Evolutionary conservation across 2,113 vertebrate genomes (phyloP).

Genomic region (Turnix velox): DNA sequence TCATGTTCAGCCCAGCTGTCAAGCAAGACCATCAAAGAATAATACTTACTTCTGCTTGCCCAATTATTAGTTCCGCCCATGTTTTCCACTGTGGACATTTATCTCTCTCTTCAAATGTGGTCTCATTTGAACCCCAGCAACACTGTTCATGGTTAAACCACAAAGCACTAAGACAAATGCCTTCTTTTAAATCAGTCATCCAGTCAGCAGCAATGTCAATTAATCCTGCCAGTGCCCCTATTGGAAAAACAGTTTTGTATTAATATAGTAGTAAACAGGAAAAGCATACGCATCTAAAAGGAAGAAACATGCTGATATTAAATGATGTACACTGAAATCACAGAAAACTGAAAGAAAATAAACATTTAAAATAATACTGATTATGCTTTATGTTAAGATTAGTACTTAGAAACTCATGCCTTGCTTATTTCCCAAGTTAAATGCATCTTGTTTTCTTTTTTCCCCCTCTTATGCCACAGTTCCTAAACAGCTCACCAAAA

Average conservation of each 20-base stretch:
- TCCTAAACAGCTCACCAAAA: not conserved
- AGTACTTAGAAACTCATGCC: not conserved
- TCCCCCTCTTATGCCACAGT: not conserved
- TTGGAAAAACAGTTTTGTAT: not conserved
- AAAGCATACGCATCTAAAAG: not conserved
- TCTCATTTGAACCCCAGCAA: slow-evolving; percentile 96
- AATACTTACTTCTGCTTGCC: slow-evolving; percentile 89
- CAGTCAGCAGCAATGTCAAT: slow-evolving; percentile 98
- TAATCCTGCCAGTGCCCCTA: slow-evolving; percentile 94
- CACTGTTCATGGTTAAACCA: slow-evolving; percentile 99
- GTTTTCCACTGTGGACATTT: slow-evolving; percentile 98
- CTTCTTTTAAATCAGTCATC: slow-evolving; percentile 98
- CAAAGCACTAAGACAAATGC: slow-evolving; percentile 92
- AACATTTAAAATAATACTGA: not conserved
- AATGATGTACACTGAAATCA: not conserved
- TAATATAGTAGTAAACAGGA: not conserved
- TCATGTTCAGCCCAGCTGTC: not conserved
- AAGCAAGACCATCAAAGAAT: not conserved
- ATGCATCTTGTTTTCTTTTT: not conserved
- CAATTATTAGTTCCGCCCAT: slow-evolving; percentile 97
- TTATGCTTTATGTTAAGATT: not conserved
- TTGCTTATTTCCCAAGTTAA: not conserved
- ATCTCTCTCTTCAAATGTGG: slow-evolving; percentile 94
- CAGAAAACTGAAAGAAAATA: not conserved
- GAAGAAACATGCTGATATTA: not conserved